Base-by-base conservation (phyloP, 1,140 invertebrate species). In the Anoplophora glabripennis region DNA sequence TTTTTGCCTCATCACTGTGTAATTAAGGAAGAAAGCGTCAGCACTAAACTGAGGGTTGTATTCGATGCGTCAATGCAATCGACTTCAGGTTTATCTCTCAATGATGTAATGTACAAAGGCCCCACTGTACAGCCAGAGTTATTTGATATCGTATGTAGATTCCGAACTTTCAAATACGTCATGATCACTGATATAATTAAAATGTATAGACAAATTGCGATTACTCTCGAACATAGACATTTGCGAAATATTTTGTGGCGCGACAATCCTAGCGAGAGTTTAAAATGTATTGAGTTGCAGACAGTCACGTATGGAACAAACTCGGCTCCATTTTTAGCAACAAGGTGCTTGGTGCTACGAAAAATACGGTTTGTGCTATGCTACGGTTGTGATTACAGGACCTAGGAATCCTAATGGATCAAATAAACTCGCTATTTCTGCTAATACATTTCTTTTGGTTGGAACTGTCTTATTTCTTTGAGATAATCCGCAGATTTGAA, bases 1-100 rank as follows among this genome's bases (percentile, higher is more conserved):
- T 66, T 69, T 54, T 68, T 70, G 4, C 61, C 67, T 8, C 68
- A 71, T 57, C 66, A 67, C 52, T 69, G 59, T 57, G 70, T 65
- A 60, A 65, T 61, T 47, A 70, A 59, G 28, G 60, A 66, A 15
- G 49, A 42, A 15, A 68, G 51, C 66, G 35, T 45, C 34, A 69
- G 57, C 66, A 80, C 63, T 64, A 79, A 68, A 53, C 42, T 71
- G 14, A 42, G 69, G 18, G 64, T 61, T 1, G 65, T 68, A 11
- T 75, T 76, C 49, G 73, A 76, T 48, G 72, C 65, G 0, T 75
- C 72, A 2, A 57, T 63, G 57, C n/a, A 59, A 59, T 5, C 57
- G 46, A 35, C 67, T 70, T 17, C 69, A 70, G 5, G 75, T 64
- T 54, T 48, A 72, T 75, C 11, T 38, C 66, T 42, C 59, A 74